Conservation (phyloP, 1,140 invertebrate species). For the Pseudomyrmex concolor region DNA sequence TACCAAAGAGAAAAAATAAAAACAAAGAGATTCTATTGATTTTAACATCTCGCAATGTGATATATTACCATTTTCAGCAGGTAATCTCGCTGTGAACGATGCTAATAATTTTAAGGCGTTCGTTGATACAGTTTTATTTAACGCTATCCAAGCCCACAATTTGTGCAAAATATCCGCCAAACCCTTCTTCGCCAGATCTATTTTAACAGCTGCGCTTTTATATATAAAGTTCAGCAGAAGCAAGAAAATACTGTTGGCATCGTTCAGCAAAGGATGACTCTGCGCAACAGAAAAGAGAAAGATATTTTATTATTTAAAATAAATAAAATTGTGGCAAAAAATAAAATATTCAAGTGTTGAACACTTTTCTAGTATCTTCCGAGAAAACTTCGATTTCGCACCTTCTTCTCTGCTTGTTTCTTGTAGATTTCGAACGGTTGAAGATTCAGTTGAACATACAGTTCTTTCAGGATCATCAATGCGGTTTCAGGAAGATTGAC, state of each 20-base stretch:
- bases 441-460: constrained; percentile 84
- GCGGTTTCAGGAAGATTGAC: constrained; percentile 78
- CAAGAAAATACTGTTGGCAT: constrained; percentile 82
- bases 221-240: constrained; percentile 86
- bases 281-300: constrained; percentile 69
- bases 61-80: constrained; percentile 78
- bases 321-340: background rate
- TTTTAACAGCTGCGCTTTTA: constrained; percentile 80
- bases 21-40: background rate
- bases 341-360: background rate
- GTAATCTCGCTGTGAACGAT: constrained; percentile 85
- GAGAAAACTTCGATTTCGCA: constrained; percentile 52
- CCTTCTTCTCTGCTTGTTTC: constrained; percentile 79
- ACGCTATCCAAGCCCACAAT: constrained; percentile 85
- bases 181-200: constrained; percentile 79
- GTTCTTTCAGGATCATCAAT: constrained; percentile 82
- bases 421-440: constrained; percentile 84
- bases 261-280: constrained; percentile 83
- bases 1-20: constrained; percentile 25
- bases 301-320: background rate
- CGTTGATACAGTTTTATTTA: constrained; percentile 80
- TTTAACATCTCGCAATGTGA: background rate
- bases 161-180: constrained; percentile 86
- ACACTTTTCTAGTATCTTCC: too few relatives aligned
- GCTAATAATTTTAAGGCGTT: constrained; percentile 85